Base-by-base conservation (phyloP, 1,140 invertebrate species). In the Aricia agestis region DNA sequence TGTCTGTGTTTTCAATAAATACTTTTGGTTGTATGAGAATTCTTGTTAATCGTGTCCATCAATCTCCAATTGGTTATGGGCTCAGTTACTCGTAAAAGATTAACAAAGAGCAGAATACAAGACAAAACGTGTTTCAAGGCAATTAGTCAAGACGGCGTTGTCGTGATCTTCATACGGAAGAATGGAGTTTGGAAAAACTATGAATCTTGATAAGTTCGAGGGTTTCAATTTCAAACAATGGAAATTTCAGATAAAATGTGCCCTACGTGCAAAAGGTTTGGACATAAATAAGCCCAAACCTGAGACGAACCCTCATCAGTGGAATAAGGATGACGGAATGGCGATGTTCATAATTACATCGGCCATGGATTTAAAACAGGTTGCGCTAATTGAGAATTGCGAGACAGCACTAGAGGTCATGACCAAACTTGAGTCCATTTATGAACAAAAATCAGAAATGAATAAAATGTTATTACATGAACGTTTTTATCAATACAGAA, bases 381-480 rank as follows among this genome's bases (percentile, higher is more conserved):
- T 77, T 1, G 69, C 59, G 7, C 45, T 80, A 11, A 72, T 78
- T 61, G 75, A 78, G 74, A 80, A 80, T 52, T 77, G 75, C 66
- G 75, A 81, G 71, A 72, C 74, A 10, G 75, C 78, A n/a, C 18
- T 15, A 3, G 77, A 85, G 72, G 74, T 88, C 11, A 74, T 86
- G 67, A 25, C 68, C 31, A 88, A 86, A 74, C 59, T 90, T 19
- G 78, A 76, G 10, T 73, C 78, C 2, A 81, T 86, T 63, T 87
- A 87, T 74, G 76, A 79, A 68, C 81, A 82, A 68, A 84, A 83
- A 67, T 74, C 70, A 10, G 83, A 86, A 69, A 58, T 78, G 9
- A 81, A 74, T 68, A 87, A 87, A 77, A 84, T 89, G 79, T 70
- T 87, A 13, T 72, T 81, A 13, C 81, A 88, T 73, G 87, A 88